Conservation (phyloP, 2,888 invertebrate species). For the Diachrysia chrysitis region DNA sequence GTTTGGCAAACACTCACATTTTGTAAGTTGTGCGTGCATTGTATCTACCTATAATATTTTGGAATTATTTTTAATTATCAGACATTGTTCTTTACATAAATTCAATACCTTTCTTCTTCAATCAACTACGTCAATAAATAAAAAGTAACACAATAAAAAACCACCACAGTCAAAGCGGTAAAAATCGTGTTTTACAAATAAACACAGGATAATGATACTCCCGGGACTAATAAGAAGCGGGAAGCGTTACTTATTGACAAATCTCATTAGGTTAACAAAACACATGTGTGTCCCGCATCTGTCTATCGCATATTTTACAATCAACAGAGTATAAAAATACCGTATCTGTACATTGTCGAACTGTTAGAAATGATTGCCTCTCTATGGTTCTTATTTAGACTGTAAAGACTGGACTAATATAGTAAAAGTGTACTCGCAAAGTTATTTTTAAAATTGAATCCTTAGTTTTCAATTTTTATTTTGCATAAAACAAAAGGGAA, state of each 20-base stretch:
- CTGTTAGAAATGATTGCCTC: slow-evolving; percentile 69
- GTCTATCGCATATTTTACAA: slow-evolving; percentile 78
- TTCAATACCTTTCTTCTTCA: neutral
- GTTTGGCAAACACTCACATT: too few relatives aligned
- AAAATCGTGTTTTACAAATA: slow-evolving; percentile 75
- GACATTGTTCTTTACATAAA: too few relatives aligned
- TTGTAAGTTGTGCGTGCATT: too few relatives aligned
- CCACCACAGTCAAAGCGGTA: slow-evolving; percentile 52
- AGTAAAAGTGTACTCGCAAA: too few relatives aligned
- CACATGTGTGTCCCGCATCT: slow-evolving; percentile 85
- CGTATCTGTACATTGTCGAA: slow-evolving; percentile 67
- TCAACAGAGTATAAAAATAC: slow-evolving; percentile 74
- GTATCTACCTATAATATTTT: too few relatives aligned
- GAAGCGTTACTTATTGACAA: slow-evolving; percentile 85
- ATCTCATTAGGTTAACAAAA: slow-evolving; percentile 87
- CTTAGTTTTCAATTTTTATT: too few relatives aligned
- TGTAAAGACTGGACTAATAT: slow-evolving; percentile 55
- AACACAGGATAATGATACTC: slow-evolving; percentile 75
- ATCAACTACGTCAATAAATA: neutral
- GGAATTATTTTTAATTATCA: too few relatives aligned
- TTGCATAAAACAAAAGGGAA: slow-evolving; percentile 14
- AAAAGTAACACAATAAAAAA: slow-evolving; percentile 51
- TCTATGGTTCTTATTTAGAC: slow-evolving; percentile 73
- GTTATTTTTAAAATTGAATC: too few relatives aligned
- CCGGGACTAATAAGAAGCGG: slow-evolving; percentile 69